Evolutionary conservation across 1,140 invertebrate species (phyloP).

Genomic region (Venturia canescens): DNA sequence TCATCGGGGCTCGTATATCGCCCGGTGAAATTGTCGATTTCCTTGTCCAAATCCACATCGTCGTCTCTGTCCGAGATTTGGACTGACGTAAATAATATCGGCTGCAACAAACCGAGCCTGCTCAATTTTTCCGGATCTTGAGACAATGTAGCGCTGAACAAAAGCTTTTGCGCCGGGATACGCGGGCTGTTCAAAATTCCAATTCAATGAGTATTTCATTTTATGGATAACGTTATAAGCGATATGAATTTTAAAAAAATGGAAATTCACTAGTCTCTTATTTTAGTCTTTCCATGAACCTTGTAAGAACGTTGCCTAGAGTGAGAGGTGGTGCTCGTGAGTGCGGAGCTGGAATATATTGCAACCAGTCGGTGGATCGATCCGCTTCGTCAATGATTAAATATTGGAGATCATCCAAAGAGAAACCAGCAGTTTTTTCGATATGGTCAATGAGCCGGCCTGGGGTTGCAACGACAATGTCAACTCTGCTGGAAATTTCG

Average conservation of each 20-base stretch:
- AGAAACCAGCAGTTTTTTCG: constrained; percentile 91
- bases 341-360: constrained; percentile 80
- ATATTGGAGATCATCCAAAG: constrained; percentile 87
- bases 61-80: constrained; percentile 71
- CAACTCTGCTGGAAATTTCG: constrained; percentile 80
- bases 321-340: constrained; percentile 66
- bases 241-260: too few relatives aligned
- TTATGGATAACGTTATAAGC: too few relatives aligned
- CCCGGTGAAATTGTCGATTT: constrained; percentile 80
- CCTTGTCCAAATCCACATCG: constrained; percentile 71
- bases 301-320: constrained; percentile 57
- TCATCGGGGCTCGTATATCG: constrained; percentile 91
- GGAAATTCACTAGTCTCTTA: too few relatives aligned
- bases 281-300: too few relatives aligned
- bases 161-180: constrained; percentile 89
- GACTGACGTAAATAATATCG: constrained; percentile 92
- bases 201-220: too few relatives aligned
- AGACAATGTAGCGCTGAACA: constrained; percentile 97
- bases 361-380: constrained; percentile 92
- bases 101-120: constrained; percentile 91
- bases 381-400: constrained; percentile 98
- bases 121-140: constrained; percentile 97
- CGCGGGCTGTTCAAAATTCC: constrained; percentile 64
- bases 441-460: constrained; percentile 96
- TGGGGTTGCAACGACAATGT: constrained; percentile 96